A percentile compares a stretch with the other conserved stretches of the same genome.
phyloP scores from a whole-genome alignment of 2,113 vertebrate species.

The Neotoma lepida region DNA sequence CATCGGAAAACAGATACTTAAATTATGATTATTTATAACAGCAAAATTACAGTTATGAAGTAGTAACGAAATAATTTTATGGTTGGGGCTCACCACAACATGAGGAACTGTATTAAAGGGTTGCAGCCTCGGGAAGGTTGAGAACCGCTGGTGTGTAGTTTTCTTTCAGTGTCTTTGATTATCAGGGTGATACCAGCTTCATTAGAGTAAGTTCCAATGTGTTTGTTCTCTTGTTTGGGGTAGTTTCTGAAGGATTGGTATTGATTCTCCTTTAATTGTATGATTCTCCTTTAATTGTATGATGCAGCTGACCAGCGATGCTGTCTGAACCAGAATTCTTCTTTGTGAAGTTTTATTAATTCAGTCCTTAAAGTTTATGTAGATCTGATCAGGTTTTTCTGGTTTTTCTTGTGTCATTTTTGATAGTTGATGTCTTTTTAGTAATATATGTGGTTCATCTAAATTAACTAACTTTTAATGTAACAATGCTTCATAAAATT shows the following conservation, averaged over 20 bases:
- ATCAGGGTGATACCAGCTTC: conserved; percentile 2
- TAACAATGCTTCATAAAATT: neutral
- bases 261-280: neutral
- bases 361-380: neutral
- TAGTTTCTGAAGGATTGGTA: conserved; percentile 29
- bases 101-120: neutral
- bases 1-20: neutral
- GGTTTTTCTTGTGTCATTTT: conserved; percentile 19
- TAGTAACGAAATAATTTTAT: neutral
- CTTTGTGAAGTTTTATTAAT: neutral
- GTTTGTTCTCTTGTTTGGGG: neutral
- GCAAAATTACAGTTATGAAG: neutral
- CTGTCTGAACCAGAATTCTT: neutral
- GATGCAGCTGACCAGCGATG: neutral
- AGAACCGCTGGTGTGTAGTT: neutral
- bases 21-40: neutral
- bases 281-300: neutral
- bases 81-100: neutral
- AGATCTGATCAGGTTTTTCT: conserved; percentile 23
- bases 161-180: conserved; percentile 26
- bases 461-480: neutral
- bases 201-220: neutral
- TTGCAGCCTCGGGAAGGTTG: neutral
- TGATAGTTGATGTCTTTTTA: neutral
- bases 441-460: neutral